Percentiles rank a stretch among this genome's conserved stretches.
These are phyloP conservation scores for Percopsis transmontana DNA, from an alignment of 2,113 vertebrate species.

Conservation along the genomic window DNA sequence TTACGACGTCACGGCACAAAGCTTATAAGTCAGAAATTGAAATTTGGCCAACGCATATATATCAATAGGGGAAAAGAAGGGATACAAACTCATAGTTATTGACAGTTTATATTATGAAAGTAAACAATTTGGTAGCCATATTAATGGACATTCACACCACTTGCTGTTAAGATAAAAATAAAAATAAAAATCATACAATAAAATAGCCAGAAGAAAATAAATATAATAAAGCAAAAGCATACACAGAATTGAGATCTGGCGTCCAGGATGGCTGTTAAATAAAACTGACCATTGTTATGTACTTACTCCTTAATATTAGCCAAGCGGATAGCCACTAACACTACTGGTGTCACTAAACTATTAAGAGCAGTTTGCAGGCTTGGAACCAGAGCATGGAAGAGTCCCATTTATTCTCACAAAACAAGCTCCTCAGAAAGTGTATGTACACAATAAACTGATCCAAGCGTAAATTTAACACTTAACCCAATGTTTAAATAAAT, in stretches of 20 bases:
- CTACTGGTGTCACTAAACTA: conserved; percentile 7
- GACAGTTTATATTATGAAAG: conserved; percentile 38
- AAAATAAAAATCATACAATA: not conserved
- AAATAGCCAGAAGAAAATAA: conserved; percentile 18
- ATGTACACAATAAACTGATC: conserved; percentile 6
- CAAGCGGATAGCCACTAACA: conserved; percentile 17
- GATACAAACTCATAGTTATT: conserved; percentile 25
- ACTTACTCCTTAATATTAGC: conserved; percentile 1
- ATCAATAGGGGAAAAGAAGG: conserved; percentile 21
- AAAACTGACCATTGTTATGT: conserved; percentile 3
- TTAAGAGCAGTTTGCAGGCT: conserved; percentile 31
- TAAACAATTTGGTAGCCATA: conserved; percentile 50
- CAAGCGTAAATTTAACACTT: conserved; percentile 12
- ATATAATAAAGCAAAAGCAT: conserved; percentile 22
- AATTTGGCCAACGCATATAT: conserved; percentile 30
- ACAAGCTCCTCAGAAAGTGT: conserved; percentile 1
- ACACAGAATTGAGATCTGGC: conserved; percentile 4
- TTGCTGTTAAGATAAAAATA: conserved; percentile 21
- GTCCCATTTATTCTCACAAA: not conserved
- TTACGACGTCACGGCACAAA: conserved; percentile 21
- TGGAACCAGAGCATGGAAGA: not conserved
- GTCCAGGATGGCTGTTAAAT: conserved; percentile 13
- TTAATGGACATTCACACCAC: conserved; percentile 54
- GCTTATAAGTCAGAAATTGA: conserved; percentile 42
- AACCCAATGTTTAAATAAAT: conserved; percentile 36